Evolutionary conservation across 64 coral and sea anemone genomes (phyloP).

Genomic region (Catalaphyllia jardinei): DNA sequence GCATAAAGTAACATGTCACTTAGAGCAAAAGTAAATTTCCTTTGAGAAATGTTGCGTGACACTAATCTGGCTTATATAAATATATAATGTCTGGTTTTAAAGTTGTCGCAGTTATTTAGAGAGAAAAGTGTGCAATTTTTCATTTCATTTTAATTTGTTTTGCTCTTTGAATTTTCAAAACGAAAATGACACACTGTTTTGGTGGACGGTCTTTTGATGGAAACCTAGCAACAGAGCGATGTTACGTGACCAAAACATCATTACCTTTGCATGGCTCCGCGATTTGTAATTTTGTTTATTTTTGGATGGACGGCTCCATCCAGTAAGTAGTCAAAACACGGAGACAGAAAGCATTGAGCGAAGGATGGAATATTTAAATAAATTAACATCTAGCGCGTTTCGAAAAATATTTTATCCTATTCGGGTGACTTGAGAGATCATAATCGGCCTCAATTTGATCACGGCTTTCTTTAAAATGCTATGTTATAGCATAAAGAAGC

Average conservation of each 20-base stretch:
- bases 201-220: background rate
- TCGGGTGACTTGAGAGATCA: no score
- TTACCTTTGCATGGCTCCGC: background rate
- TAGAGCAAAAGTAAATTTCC: no score
- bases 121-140: no score
- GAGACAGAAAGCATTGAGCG: background rate
- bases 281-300: slow-evolving; percentile 12
- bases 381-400: no score
- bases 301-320: background rate
- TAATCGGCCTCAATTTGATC: no score
- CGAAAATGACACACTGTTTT: background rate
- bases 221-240: background rate
- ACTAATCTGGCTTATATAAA: no score
- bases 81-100: no score
- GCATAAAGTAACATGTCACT: no score
- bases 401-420: no score
- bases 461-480: background rate
- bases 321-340: background rate
- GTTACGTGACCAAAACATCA: slow-evolving; percentile 5
- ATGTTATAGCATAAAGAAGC: background rate
- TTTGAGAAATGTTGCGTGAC: no score
- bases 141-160: background rate
- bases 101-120: no score
- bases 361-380: background rate
- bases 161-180: background rate